Base-by-base conservation (phyloP, 2,113 vertebrate species). In the Bothrops jararaca region DNA sequence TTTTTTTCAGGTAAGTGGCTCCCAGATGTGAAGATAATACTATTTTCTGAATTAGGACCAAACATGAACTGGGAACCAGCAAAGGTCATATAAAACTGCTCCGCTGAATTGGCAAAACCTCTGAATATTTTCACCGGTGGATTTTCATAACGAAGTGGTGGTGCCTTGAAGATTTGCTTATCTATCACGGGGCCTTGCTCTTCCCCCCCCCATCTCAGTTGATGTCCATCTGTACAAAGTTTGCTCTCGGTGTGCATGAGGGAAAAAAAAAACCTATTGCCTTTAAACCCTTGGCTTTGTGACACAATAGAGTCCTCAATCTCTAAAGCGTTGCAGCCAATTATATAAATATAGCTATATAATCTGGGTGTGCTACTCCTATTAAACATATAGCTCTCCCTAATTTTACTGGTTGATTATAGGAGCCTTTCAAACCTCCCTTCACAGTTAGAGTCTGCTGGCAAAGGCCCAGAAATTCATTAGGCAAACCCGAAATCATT, bases 391-490 rank as follows among this genome's bases (percentile, higher is more conserved):
- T 24, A 64, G 29, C 24, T 42, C 48, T 93, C 56, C 39, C 34
- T 34, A 24, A 54, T 54, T 53, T 52, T 29, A 20, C 52, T 69
- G 56, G 74, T 64, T n/a, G 89, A 52, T 93, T 86, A 90, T 86
- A 90, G 39, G 89, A 64, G 88, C 45, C n/a, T 9, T 53, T 80
- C 48, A 39, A 80, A 53, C 39, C 23, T 52, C 90, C 3, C 45
- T 39, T 60, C 90, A 18, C 90, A 45, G 93, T 34, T 11, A 85
- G 86, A 74, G n/a, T 53, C 56, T 64, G 34, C 24, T 91, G 93
- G 87, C 69, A 54, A 10, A 23, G 26, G 45, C 54, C 64, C 87
- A 89, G 89, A 85, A 85, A 89, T 91, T 91, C 93, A 93, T 93
- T 91, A 93, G 90, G 23, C n/a, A 29, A 74, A 3, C 86, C 69